phyloP scores from a whole-genome alignment of 2,113 vertebrate genomes.

The Corythornis madagascariensis region DNA sequence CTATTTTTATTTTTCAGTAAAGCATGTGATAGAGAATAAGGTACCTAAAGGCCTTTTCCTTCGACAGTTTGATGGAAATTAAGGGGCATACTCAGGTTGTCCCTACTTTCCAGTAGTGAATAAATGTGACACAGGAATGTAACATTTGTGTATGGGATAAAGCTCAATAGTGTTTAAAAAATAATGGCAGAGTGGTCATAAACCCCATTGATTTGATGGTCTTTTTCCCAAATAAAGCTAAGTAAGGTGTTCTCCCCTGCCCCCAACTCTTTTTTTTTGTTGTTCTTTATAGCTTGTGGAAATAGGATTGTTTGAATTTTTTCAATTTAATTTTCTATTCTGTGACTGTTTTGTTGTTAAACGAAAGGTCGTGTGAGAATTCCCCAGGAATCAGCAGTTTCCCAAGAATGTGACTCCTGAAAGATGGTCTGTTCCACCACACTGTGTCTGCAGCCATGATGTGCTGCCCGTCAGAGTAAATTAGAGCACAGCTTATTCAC shows the following conservation, averaged over 20 bases:
- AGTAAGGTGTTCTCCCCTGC: background rate
- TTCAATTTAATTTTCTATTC: too few species aligned
- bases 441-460: background rate
- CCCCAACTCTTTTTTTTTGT: background rate
- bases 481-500: conserved; percentile 36
- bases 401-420: conserved; percentile 27
- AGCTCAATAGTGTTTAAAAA: background rate
- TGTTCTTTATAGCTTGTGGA: background rate
- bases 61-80: background rate
- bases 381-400: background rate
- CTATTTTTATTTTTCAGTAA: background rate
- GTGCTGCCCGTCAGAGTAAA: conserved; percentile 11
- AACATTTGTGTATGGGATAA: background rate
- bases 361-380: background rate
- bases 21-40: background rate
- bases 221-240: background rate
- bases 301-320: background rate
- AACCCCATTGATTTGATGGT: background rate
- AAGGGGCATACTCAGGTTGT: background rate
- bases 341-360: background rate
- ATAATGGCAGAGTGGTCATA: background rate
- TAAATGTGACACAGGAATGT: background rate
- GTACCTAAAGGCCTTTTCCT: background rate
- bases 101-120: background rate
- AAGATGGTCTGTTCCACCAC: background rate